Conservation (phyloP, 2,113 vertebrate genomes). For the Chiloscyllium plagiosum region DNA sequence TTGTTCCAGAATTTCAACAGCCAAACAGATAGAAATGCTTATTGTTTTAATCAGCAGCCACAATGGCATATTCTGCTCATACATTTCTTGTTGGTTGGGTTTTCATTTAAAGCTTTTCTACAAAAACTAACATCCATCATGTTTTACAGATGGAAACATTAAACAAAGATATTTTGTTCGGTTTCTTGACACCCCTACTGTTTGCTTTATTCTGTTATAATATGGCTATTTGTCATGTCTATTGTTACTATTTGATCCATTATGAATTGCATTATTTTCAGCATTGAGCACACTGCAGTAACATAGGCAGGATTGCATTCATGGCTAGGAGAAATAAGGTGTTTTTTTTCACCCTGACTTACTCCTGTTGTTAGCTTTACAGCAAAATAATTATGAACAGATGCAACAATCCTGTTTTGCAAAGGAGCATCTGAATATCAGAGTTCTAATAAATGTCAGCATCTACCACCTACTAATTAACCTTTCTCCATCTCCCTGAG, state of each 20-base stretch:
- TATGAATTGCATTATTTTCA: neutral
- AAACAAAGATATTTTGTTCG: neutral
- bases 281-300: neutral
- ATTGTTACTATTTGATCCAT: conserved; percentile 6
- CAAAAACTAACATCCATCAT: neutral
- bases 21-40: neutral
- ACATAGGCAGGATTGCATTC: no score
- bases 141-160: neutral
- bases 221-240: neutral
- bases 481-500: neutral
- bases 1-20: neutral
- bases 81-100: neutral
- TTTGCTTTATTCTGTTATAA: neutral
- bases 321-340: neutral
- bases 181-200: neutral
- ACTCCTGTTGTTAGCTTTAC: neutral
- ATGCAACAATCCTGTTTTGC: neutral
- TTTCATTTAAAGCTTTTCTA: neutral
- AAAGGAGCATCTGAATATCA: neutral
- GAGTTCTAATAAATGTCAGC: neutral
- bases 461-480: neutral
- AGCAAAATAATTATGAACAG: neutral
- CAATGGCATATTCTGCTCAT: neutral
- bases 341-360: neutral
- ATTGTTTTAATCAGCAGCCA: neutral